phyloP scores from a whole-genome alignment of 2,888 invertebrate species.

The Dermolepida albohirtum region DNA sequence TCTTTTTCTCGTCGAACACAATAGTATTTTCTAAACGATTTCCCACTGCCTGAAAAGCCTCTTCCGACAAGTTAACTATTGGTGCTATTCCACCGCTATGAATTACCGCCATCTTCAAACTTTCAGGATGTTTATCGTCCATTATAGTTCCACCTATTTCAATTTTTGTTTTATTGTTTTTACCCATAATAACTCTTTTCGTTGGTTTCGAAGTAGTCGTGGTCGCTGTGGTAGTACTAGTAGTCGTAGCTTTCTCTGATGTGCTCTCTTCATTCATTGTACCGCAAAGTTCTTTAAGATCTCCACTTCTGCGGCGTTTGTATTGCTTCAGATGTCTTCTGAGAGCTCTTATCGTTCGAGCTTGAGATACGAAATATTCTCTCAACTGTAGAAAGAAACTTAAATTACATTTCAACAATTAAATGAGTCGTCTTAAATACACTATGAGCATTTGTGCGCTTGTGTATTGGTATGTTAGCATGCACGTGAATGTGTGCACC shows the following conservation, averaged over 20 bases:
- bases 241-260: too few species aligned
- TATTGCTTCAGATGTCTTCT: conserved; percentile 14
- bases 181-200: conserved; percentile 3
- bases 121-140: conserved; percentile 17
- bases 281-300: conserved; percentile 14
- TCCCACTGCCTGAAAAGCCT: conserved; percentile 13
- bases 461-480: too few species aligned
- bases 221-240: neutral
- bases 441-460: too few species aligned
- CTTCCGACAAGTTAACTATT: conserved; percentile 18
- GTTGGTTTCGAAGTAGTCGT: neutral
- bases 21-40: conserved; percentile 26
- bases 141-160: conserved; percentile 14
- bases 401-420: too few species aligned
- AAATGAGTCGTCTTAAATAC: too few species aligned
- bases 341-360: conserved; percentile 16
- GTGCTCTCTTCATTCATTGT: neutral
- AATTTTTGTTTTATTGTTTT: conserved; percentile 8
- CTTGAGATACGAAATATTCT: conserved; percentile 20
- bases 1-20: conserved; percentile 21
- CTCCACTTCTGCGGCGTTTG: neutral
- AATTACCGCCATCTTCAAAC: conserved; percentile 12
- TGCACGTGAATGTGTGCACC: too few species aligned
- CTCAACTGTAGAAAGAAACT: too few species aligned
- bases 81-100: conserved; percentile 22